phyloP scores from a whole-genome alignment of 2,888 invertebrate genomes.

The Harpalus rubripes region DNA sequence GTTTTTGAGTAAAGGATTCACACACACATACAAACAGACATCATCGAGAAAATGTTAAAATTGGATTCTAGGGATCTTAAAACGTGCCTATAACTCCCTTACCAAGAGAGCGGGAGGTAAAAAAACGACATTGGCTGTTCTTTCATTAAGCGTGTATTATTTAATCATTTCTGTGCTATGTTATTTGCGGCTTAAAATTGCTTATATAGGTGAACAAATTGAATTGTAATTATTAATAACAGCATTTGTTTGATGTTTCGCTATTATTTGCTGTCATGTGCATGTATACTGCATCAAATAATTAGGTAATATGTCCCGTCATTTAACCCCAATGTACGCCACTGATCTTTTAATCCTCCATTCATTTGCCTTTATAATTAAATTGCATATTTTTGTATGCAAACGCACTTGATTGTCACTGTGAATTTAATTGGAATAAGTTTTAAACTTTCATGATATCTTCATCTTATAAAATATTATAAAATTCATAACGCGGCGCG shows the following conservation, averaged over 20 bases:
- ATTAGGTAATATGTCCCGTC: neutral
- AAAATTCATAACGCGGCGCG: neutral
- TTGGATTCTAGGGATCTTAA: too few species aligned
- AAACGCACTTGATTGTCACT: slow-evolving; percentile 28
- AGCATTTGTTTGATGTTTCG: neutral
- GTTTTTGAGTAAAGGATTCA: too few species aligned
- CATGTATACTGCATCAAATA: neutral
- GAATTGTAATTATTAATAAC: neutral
- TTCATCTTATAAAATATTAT: neutral
- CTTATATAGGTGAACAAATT: neutral
- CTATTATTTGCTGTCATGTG: neutral
- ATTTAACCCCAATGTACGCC: neutral
- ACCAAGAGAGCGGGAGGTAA: too few species aligned
- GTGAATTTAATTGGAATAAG: neutral
- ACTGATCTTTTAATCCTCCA: slow-evolving; percentile 24
- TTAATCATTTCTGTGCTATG: too few species aligned
- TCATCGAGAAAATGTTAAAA: too few species aligned
- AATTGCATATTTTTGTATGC: slow-evolving; percentile 48
- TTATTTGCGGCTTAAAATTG: too few species aligned
- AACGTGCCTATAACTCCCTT: too few species aligned
- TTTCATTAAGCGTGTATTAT: too few species aligned
- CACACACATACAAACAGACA: too few species aligned
- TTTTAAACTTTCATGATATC: neutral
- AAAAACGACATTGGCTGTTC: too few species aligned
- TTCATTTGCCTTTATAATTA: slow-evolving; percentile 53